Conservation (phyloP, 2,888 invertebrate genomes). For the Xylocampa areola region DNA sequence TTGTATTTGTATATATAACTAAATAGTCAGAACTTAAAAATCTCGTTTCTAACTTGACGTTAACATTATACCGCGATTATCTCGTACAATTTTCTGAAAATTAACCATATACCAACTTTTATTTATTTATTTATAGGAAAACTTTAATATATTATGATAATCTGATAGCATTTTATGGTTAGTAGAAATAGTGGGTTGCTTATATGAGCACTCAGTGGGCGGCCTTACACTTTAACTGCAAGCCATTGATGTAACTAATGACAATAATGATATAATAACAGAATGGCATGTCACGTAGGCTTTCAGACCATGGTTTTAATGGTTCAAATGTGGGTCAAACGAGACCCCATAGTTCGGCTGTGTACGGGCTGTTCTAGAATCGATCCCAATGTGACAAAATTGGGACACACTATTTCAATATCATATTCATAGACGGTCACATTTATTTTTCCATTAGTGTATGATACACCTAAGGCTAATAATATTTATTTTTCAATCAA, state of each 20-base stretch:
- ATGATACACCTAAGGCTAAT: too few relatives aligned
- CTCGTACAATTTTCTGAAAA: too few relatives aligned
- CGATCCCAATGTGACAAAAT: constrained; percentile 36
- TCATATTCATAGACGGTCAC: constrained; percentile 28
- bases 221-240: constrained; percentile 48
- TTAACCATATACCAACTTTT: too few relatives aligned
- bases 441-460: too few relatives aligned
- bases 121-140: too few relatives aligned
- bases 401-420: constrained; percentile 47
- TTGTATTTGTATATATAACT: too few relatives aligned
- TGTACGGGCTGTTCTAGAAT: constrained; percentile 33
- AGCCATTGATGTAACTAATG: constrained; percentile 59
- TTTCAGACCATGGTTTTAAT: constrained; percentile 71
- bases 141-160: too few relatives aligned
- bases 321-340: constrained; percentile 72
- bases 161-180: constrained; percentile 48
- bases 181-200: constrained; percentile 29
- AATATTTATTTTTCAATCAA: constrained; percentile 20
- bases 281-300: constrained; percentile 74
- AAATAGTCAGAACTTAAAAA: too few relatives aligned
- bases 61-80: too few relatives aligned
- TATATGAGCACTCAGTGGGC: constrained; percentile 54
- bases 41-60: too few relatives aligned
- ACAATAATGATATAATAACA: constrained; percentile 52
- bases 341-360: constrained; percentile 49